Conservation (phyloP, 2,113 vertebrate species). For the Axis porcinus region DNA sequence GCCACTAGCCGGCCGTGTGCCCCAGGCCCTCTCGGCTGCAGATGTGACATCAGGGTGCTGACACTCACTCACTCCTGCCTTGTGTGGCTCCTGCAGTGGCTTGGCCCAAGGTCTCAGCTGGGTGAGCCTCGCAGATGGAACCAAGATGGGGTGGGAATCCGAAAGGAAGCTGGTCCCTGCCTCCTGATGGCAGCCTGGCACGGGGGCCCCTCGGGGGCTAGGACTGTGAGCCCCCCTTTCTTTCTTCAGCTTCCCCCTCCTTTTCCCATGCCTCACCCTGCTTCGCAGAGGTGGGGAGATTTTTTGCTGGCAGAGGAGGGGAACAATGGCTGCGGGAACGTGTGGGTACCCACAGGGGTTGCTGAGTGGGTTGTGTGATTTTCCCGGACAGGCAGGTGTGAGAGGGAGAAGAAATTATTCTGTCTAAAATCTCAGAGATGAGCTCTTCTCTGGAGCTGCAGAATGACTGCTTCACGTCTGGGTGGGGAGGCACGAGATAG, state of each 20-base stretch:
- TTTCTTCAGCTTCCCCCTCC: background rate
- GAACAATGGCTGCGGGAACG: background rate
- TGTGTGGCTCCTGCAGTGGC: rapidly evolving
- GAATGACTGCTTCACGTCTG: background rate
- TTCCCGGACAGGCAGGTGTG: slow-evolving; percentile 28
- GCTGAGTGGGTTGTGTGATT: slow-evolving; percentile 39
- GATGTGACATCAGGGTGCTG: rapidly evolving
- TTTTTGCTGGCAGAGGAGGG: background rate
- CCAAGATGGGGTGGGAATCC: background rate
- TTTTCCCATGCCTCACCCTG: background rate
- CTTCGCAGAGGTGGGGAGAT: background rate
- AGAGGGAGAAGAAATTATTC: slow-evolving; percentile 42
- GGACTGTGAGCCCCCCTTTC: background rate
- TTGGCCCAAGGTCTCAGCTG: background rate
- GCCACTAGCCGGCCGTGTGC: background rate
- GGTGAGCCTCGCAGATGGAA: background rate
- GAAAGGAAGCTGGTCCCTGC: background rate
- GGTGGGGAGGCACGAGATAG: background rate
- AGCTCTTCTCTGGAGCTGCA: background rate
- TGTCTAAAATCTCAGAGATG: slow-evolving; percentile 36
- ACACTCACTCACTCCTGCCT: background rate
- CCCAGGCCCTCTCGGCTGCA: background rate
- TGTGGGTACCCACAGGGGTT: background rate
- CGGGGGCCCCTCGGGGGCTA: background rate
- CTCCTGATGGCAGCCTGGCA: background rate